Base-by-base conservation (phyloP, 2,888 invertebrate species). In the Macaria liturata region DNA sequence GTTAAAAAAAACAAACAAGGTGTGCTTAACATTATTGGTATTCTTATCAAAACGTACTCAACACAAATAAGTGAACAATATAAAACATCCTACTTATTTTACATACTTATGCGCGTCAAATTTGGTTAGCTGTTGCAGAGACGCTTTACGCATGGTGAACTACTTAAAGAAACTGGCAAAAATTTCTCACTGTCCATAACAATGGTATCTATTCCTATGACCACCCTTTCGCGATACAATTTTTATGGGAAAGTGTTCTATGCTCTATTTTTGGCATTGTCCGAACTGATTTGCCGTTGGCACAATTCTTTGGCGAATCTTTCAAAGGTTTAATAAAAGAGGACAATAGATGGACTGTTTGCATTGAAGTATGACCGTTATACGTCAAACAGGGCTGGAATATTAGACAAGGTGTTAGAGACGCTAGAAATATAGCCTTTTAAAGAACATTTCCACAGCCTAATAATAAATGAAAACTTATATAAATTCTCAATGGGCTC, bases 261-360 rank as follows among this genome's bases (percentile, higher is more conserved):
- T 84, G 89, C 88, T 90, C 90, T 73, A 88, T 86, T 88, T 91
- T 91, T 91, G 88, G 90, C 91, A 88, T 91, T 91, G 91, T 90
- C 90, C 90, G 69, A 83, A 85, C 81, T 78, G 80, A 86, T 82
- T 86, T 76, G 88, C 88, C 87, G 79, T 81, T 82, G 52, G 54
- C 51, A 45, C 59, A 59, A 54, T 59, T 54, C 59, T 59, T 59
- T 59, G 83, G 90, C 89, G 75, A 81, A 80, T 83, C 78, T 78
- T 84, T 84, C 83, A 85, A 69, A 79, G 83, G 80, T 81, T 84
- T 85, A 84, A 88, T 88, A 82, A 64, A 78, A 70, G 68, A 67
- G 69, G 60, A 81, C 80, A 84, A 86, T 82, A 70, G 80, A 68
- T 69, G 74, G 73, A 76, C 76, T 76, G 74, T 78, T 76, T 74